Conservation (phyloP, 2,113 vertebrate genomes). For the Talpa occidentalis region DNA sequence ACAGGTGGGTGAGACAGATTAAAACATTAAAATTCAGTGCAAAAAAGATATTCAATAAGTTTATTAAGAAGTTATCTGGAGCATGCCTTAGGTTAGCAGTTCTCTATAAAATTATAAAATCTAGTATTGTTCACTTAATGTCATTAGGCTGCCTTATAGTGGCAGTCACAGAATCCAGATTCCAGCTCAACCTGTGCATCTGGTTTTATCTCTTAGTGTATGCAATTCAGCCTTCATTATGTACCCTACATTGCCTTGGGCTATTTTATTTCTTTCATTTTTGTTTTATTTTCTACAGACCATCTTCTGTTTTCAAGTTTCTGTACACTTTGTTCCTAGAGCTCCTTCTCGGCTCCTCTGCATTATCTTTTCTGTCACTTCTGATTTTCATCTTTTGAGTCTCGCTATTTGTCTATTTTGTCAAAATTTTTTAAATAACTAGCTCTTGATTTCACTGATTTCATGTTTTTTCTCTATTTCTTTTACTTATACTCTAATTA, state of each 20-base stretch:
- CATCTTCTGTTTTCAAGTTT: not conserved
- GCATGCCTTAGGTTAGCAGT: not conserved
- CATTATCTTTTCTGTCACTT: not conserved
- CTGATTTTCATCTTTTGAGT: too few species aligned
- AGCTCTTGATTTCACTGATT: too few species aligned
- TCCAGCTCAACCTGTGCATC: accelerated
- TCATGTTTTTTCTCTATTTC: too few species aligned
- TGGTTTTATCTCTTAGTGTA: not conserved
- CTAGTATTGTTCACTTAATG: not conserved
- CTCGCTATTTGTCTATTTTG: too few species aligned
- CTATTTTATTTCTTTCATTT: not conserved
- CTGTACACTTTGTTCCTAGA: not conserved
- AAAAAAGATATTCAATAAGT: not conserved
- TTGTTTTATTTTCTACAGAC: not conserved
- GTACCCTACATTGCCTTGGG: not conserved
- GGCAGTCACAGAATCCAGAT: not conserved
- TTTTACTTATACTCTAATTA: too few species aligned
- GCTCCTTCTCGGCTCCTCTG: not conserved
- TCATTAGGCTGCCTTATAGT: not conserved
- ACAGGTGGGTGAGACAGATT: not conserved
- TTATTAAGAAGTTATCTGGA: not conserved
- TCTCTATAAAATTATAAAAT: not conserved
- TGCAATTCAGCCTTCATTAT: not conserved
- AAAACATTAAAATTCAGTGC: not conserved
- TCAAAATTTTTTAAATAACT: too few species aligned